These are phyloP conservation scores for Gonatopus flavifemur DNA, from an alignment of 1,140 invertebrate species.

Conservation along the genomic window DNA sequence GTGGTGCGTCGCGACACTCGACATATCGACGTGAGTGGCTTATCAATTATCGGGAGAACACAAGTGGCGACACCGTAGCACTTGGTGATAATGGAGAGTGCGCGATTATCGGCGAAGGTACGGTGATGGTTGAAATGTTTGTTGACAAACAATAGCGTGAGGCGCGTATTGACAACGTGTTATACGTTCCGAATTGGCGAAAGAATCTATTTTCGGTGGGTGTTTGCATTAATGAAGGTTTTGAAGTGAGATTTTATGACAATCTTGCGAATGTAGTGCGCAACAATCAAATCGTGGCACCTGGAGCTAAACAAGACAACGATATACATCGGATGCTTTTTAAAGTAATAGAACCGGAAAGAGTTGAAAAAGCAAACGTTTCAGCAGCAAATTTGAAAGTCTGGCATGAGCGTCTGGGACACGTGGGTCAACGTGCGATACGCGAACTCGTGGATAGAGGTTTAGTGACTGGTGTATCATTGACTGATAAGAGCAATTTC, in stretches of 20 bases:
- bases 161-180: neutral
- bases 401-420: conserved; percentile 6
- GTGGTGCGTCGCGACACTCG: too few species aligned
- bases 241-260: neutral
- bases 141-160: neutral
- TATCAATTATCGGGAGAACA: neutral
- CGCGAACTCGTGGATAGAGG: neutral
- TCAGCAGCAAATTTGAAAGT: neutral
- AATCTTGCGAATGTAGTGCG: neutral
- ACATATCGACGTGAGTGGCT: too few species aligned
- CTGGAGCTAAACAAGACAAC: neutral
- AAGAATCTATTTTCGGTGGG: too few species aligned
- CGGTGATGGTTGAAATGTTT: neutral
- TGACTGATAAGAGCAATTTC: neutral
- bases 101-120: neutral
- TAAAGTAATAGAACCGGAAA: neutral
- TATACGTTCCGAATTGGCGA: too few species aligned
- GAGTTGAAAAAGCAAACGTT: neutral
- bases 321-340: neutral
- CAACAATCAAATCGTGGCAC: neutral
- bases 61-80: neutral
- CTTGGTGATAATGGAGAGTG: neutral
- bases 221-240: too few species aligned
- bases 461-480: neutral
- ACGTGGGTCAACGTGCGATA: neutral